Evolutionary conservation across 2,113 vertebrate species (phyloP), one percentile per base, ranked within the genome.

Genomic region (Castor canadensis): DNA sequence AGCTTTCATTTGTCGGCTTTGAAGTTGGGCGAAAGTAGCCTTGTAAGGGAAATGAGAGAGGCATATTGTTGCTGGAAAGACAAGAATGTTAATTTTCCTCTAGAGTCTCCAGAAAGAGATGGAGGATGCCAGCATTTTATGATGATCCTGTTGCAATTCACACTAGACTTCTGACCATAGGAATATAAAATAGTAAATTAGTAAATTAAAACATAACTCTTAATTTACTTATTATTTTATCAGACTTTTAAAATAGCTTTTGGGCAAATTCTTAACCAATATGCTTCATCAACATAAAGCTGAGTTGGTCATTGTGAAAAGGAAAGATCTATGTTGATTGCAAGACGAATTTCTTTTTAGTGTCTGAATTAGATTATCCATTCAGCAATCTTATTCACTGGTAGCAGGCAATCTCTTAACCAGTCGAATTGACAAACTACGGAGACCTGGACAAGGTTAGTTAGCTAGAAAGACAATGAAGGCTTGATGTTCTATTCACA

Each of bases 401-500:
- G 3, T 56, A 67, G 35, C 30, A 35, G 26, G 20, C 10, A 54
- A 38, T 7, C 45, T 89, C 88, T 85, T 81, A 66, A 80, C 62
- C 54, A 56, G n/a, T 49, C 64, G 40, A 96, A 86, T 0, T 88
- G 72, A 91, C 60, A 71, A 90, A 85, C 47, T 35, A 32, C 22
- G 66, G 26, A 83, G 73, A 71, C 52, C 11, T 83, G 35, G 62
- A 76, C n/a, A 79, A 56, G 76, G 32, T 84, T 76, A 73, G 49
- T 76, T 87, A 83, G 89, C 66, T 24, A 91, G 88, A 92, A 86
- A 91, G 86, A 79, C 64, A 96, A 80, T 72, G n/a, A 1, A 82
- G 45, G 83, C 67, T 75, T 92, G 72, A 93, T 91, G 64, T 67
- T 91, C 45, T 88, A 43, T 95, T 94, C 95, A 95, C 75, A 86